phyloP scores from a whole-genome alignment of 2,113 vertebrate species.

The Tympanuchus pallidicinctus region DNA sequence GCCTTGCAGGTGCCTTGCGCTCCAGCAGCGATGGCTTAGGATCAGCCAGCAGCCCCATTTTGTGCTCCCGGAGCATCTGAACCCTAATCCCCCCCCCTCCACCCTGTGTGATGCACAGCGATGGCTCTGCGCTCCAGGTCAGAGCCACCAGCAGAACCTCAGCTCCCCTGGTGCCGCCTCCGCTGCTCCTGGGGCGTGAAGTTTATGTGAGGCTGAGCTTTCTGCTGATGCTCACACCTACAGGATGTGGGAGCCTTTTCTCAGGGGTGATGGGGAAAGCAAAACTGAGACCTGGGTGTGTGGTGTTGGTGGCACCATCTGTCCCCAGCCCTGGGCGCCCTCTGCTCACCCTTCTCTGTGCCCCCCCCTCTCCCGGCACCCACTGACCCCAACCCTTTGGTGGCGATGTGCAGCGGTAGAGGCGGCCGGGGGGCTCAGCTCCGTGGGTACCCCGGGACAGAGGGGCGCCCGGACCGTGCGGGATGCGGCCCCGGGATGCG shows the following conservation, averaged over 20 bases:
- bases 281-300: too few relatives aligned
- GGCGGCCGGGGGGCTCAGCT: not conserved
- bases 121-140: too few relatives aligned
- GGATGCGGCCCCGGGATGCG: not conserved
- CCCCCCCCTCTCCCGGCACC: not conserved
- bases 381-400: not conserved
- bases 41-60: not conserved
- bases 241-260: rapidly evolving
- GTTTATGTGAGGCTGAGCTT: too few relatives aligned
- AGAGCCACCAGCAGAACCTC: not conserved
- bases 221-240: rapidly evolving
- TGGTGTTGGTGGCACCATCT: not conserved
- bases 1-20: not conserved
- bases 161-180: not conserved
- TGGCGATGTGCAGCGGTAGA: too few relatives aligned
- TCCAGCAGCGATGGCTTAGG: not conserved
- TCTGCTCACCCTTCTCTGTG: not conserved
- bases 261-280: not conserved
- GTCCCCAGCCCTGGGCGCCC: too few relatives aligned
- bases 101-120: not conserved
- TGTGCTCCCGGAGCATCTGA: not conserved
- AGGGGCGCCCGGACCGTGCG: not conserved
- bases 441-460: not conserved
- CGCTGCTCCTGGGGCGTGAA: too few relatives aligned
- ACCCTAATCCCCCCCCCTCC: too few relatives aligned